Evolutionary conservation across 2,113 vertebrate species (phyloP), one percentile per base, ranked within the genome.

Genomic region (Physeter macrocephalus): DNA sequence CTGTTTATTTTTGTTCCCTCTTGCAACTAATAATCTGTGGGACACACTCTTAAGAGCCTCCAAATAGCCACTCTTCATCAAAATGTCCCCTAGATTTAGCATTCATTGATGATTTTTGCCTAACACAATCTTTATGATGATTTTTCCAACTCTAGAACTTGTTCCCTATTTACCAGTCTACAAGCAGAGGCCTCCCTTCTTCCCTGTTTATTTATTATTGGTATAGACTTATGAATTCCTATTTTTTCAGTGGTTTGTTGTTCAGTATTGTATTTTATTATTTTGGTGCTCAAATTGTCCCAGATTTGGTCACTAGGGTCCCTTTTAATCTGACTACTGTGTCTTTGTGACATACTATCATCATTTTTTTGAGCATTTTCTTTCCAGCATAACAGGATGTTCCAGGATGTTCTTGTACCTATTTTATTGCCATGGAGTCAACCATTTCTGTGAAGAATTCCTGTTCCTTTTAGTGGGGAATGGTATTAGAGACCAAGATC

Each of bases 241-340:
- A 12, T 82, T 82, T 86, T 74, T 90, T 86, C 46, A 46, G 41
- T 91, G 67, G 6, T 62, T 87, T 86, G 69, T 80, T 93, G 34
- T 77, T 90, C 18, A 81, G 67, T 88, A 85, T 78, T 92, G 39
- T 74, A 78, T 7, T 92, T 23, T 82, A 71, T 94, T 96, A 94
- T 94, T 82, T 87, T 96, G 25, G 8, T 88, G 49, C n/a, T 88
- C 21, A 67, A 69, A 75, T 74, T 90, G 13, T 62, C 57, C 21
- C 31, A 86, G 13, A 67, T 83, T 82, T 95, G 43, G 81, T 46
- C 54, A 72, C 11, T 85, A 85, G n/a, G 34, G 27, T n/a, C 27
- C 15, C 23, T 17, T 94, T 82, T 18, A 82, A 14, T 59, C 18
- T 90, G 29, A 80, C 34, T 90, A 31, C 11, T 78, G 15, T 82